Conservation (phyloP, 2,797 vertebrate species). For the Danio choprae region DNA sequence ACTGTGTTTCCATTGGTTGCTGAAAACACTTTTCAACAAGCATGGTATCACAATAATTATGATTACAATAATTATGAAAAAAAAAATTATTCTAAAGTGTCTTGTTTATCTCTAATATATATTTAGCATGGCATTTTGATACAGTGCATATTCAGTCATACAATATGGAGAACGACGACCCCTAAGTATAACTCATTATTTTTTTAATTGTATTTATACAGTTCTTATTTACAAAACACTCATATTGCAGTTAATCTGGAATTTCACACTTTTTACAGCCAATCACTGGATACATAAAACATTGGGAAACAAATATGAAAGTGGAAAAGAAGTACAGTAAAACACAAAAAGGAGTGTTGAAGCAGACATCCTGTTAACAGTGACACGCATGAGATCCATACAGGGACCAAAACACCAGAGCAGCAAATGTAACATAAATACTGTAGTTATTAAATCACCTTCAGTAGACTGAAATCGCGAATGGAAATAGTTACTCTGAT, state of each 20-base stretch:
- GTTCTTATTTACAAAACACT: constrained; percentile 80
- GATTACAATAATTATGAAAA: too few relatives aligned
- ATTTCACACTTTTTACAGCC: constrained; percentile 63
- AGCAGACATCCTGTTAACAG: constrained; percentile 45
- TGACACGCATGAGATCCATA: constrained; percentile 26
- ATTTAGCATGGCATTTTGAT: background rate
- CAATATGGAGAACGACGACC: background rate
- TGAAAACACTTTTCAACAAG: too few relatives aligned
- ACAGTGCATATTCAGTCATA: background rate
- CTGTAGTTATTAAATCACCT: background rate
- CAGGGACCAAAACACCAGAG: constrained; percentile 40
- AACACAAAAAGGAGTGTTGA: constrained; percentile 30
- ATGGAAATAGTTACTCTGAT: background rate
- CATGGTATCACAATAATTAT: too few relatives aligned
- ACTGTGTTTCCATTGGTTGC: too few relatives aligned
- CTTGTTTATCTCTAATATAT: background rate
- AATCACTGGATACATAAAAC: constrained; percentile 52
- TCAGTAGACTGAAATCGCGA: constrained; percentile 43
- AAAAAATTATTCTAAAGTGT: too few relatives aligned
- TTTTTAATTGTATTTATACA: constrained; percentile 83
- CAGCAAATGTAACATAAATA: constrained; percentile 26
- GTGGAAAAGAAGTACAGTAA: constrained; percentile 41
- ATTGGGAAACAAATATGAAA: constrained; percentile 20
- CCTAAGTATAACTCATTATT: constrained; percentile 47
- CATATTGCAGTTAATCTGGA: constrained; percentile 66